A percentile compares a stretch with the other conserved stretches of the same genome.
Conservation (phyloP, 2,113 vertebrate genomes). For the Piliocolobus tephrosceles region DNA sequence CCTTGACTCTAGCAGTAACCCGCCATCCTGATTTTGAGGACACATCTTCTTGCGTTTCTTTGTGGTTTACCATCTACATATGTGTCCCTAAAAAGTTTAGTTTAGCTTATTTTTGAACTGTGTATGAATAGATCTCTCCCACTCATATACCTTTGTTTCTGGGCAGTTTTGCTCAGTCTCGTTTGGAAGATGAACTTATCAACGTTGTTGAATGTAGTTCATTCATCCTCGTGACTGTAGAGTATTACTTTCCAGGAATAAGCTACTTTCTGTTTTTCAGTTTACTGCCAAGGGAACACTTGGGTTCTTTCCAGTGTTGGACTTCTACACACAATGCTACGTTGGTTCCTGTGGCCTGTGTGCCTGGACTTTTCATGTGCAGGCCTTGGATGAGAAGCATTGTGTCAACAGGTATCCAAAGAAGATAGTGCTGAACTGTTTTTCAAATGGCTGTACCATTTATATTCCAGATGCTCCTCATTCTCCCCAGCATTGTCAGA, state of each 20-base stretch:
- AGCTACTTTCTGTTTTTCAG: too few relatives aligned
- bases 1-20: fast-evolving
- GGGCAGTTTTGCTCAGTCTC: not conserved
- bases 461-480: not conserved
- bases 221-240: not conserved
- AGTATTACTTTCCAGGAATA: fast-evolving
- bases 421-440: not conserved
- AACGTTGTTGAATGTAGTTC: fast-evolving
- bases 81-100: too few relatives aligned
- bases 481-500: not conserved
- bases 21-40: not conserved
- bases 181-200: not conserved
- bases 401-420: not conserved
- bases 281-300: not conserved
- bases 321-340: not conserved
- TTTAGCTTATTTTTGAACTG: not conserved
- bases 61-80: not conserved
- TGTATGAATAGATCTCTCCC: not conserved
- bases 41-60: not conserved
- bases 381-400: fast-evolving
- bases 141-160: not conserved
- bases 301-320: not conserved
- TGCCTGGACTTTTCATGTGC: not conserved
- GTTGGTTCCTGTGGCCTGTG: not conserved
- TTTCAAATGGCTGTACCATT: not conserved